Base-by-base conservation (phyloP, 2,797 vertebrate species). In the Enoplosus armatus region DNA sequence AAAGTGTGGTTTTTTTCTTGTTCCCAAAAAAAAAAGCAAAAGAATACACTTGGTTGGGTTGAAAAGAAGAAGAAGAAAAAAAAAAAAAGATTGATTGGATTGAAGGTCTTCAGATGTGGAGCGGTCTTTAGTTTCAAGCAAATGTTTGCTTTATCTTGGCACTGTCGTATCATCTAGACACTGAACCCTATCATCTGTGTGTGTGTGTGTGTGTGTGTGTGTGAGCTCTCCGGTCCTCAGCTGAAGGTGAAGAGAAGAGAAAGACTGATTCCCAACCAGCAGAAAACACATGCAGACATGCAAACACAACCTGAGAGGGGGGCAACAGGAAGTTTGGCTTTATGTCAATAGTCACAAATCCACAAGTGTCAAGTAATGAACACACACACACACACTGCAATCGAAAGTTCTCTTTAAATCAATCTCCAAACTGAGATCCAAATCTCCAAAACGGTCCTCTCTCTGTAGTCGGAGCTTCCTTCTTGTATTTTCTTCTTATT, bases 261-360 rank as follows among this genome's bases (percentile, higher is more conserved):
- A 79, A 56, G 79, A 86, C 71, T 65, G 82, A 89, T 83, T 90
- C 89, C 91, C 90, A 89, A 91, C 88, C 92, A 85, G 90, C 88
- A 82, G 87, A 92, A 92, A 93, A 94, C 91, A 92, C 95, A 96
- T 96, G 95, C 95, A 96, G 90, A 93, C 96, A 96, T 96, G 95
- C 95, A 96, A 95, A 95, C 93, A 94, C 90, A 95, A 95, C 95
- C 94, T 95, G 95, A 95, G 94, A 93, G 88, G 86, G 37, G 82
- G 85, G 88, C 82, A 91, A 90, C 59, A 92, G 88, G 87, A 90
- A 91, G 91, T 92, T 94, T 89, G 93, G 92, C 87, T 90, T 92
- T 79, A 90, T 89, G 92, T 92, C 90, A 87, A 90, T 43, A 87
- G 84, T 90, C 91, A 93, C 91, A 80, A 91, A 93, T 92, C 89